Percentiles rank a stretch among this genome's conserved stretches.
phyloP scores from a whole-genome alignment of 2,888 invertebrate species.

The Esperia sulphurella region DNA sequence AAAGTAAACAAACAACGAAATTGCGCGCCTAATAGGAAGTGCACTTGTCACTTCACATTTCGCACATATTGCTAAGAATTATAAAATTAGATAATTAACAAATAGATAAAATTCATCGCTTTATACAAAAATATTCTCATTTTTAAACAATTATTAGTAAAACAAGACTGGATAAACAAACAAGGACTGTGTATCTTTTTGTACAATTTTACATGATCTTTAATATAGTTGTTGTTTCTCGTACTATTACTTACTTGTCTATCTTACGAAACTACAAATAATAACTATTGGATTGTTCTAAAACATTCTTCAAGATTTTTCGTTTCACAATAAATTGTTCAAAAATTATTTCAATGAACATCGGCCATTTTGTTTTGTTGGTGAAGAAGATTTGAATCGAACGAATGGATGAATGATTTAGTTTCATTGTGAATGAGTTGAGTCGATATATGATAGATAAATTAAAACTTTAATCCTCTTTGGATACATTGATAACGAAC shows the following conservation, averaged over 20 bases:
- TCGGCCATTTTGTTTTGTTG: constrained; percentile 68
- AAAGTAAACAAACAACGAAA: constrained; percentile 72
- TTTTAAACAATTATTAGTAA: constrained; percentile 1
- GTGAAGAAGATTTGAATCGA: no score
- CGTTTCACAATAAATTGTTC: constrained; percentile 33
- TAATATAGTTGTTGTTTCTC: background rate
- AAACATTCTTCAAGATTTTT: constrained; percentile 18
- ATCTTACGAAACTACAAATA: background rate
- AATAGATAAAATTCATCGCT: background rate
- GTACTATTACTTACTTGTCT: background rate
- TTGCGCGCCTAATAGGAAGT: constrained; percentile 44
- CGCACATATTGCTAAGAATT: no score
- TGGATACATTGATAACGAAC: no score
- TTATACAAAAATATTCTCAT: background rate
- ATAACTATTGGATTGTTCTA: constrained; percentile 29
- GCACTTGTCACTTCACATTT: background rate
- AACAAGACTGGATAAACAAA: constrained; percentile 19
- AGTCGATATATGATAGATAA: no score
- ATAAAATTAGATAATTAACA: background rate
- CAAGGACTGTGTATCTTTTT: constrained; percentile 6
- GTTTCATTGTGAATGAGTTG: no score
- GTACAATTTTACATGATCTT: background rate
- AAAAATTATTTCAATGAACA: constrained; percentile 43
- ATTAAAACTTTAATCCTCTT: no score
- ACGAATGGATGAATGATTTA: no score